Evolutionary conservation across 2,888 invertebrate species (phyloP), one percentile per base, ranked within the genome.

Genomic region (Pilophorus perplexus): DNA sequence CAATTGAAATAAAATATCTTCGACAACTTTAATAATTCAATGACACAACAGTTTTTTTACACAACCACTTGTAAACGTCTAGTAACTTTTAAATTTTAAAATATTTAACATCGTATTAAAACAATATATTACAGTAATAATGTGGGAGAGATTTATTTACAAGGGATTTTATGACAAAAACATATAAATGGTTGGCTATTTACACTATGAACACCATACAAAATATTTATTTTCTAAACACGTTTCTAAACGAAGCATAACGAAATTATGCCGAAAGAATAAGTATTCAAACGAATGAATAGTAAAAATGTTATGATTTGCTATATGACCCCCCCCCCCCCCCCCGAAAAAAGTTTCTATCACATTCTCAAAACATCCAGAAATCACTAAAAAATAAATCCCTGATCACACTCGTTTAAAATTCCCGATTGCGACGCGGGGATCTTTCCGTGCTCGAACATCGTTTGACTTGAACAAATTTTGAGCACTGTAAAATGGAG

Each of bases 171-270:
- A 60, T 68, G 64, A 65, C 57, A 64, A 65, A 66, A 68, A 68
- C 67, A 65, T 68, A 68, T 68, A 68, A 68, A 68, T 67, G 48
- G 57, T 6, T 50, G 55, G 42, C 65, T 69, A 69, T 69, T 3
- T 69, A 69, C 69, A 69, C 69, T 69, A 69, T 69, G 40, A 65
- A 69, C 69, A 69, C 65, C 59, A 60, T 69, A 69, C 65, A 69
- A 69, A 69, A 69, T 46, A 66, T 46, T 33, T 20, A 66, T 60
- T 60, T 28, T 46, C 62, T 46, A 33, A 62, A 46, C 20, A 33
- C 27, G 14, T 33, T 14, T 27, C 62, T 62, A 62, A 62, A 46
- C 62, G 28, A 62, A 62, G 46, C 38, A 55, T 55, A 18, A n/a
- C n/a, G 60, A 40, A 62, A 20, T 25, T 46, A 59, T 48, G 44